A percentile compares a stretch with the other conserved stretches of the same genome.
These are phyloP conservation scores for Ceyx margarethae DNA, from an alignment of 2,113 vertebrate species.

Conservation along the genomic window DNA sequence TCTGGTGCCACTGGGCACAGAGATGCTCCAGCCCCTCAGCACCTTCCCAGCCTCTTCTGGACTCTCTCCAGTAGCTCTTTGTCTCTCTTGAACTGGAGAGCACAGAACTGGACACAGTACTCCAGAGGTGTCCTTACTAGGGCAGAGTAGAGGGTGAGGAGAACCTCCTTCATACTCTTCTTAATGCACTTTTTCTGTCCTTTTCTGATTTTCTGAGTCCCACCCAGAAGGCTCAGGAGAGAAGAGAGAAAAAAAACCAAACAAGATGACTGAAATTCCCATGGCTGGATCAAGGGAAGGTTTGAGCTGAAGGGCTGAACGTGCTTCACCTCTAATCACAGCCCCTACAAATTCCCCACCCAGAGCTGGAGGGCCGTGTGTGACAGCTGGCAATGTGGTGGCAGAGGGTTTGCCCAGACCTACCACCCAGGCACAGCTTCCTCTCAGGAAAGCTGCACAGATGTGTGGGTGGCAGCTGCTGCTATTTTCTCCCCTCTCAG, in stretches of 20 bases:
- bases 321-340: background rate
- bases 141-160: too few relatives aligned
- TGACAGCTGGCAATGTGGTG: background rate
- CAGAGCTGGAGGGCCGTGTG: background rate
- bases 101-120: too few relatives aligned
- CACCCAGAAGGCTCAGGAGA: background rate
- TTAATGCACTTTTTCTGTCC: background rate
- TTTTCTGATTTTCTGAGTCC: background rate
- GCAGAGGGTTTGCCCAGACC: background rate
- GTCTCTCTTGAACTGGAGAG: too few relatives aligned
- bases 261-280: background rate
- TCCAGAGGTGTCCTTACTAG: too few relatives aligned
- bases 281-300: background rate
- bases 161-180: too few relatives aligned
- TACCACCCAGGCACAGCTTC: background rate
- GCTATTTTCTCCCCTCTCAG: background rate
- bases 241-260: background rate
- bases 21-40: too few relatives aligned
- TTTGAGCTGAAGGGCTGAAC: background rate
- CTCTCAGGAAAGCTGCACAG: background rate
- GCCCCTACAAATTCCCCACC: background rate
- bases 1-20: too few relatives aligned
- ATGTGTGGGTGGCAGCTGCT: background rate
- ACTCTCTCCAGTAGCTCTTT: too few relatives aligned
- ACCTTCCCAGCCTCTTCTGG: too few relatives aligned